Evolutionary conservation across 2,888 invertebrate genomes (phyloP).

Genomic region (Bursaphelenchus okinawaensis): DNA sequence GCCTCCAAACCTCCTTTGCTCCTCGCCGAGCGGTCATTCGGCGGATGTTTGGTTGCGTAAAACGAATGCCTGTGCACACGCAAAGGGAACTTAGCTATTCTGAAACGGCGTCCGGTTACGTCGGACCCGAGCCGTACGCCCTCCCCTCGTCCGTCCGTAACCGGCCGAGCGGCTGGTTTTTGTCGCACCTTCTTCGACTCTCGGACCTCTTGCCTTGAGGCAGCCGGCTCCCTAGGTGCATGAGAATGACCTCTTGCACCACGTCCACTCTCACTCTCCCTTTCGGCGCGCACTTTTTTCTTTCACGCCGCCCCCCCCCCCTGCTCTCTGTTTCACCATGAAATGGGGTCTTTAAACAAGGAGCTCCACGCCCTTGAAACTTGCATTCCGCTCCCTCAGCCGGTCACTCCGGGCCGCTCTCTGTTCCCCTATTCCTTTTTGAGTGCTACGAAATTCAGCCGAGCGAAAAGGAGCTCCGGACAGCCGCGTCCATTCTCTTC

Average conservation of each 20-base stretch:
- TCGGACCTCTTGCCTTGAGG: background rate
- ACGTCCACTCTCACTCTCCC: background rate
- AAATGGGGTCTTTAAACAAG: background rate
- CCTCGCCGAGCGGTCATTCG: conserved; percentile 4
- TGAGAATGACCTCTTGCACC: conserved; percentile 8
- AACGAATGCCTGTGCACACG: conserved; percentile 8
- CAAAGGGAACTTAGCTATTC: background rate
- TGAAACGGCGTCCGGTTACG: background rate
- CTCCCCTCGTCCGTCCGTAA: background rate
- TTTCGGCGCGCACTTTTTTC: conserved; percentile 1
- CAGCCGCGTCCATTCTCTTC: background rate
- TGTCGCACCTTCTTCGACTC: background rate
- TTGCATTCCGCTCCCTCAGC: background rate
- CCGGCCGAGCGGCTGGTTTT: background rate
- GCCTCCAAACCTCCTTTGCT: background rate
- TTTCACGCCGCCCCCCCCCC: background rate
- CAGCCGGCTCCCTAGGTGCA: conserved; percentile 1
- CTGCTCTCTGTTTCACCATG: background rate
- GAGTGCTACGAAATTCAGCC: background rate
- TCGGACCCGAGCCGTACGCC: conserved; percentile 4
- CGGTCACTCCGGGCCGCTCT: background rate
- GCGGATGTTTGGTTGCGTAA: conserved; percentile 10
- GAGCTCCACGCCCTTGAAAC: background rate
- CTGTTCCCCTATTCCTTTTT: background rate
- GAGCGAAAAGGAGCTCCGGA: background rate